A percentile compares a stretch with the other conserved stretches of the same genome.
Evolutionary conservation across 2,113 vertebrate genomes (phyloP).

Genomic region (Semnopithecus entellus): DNA sequence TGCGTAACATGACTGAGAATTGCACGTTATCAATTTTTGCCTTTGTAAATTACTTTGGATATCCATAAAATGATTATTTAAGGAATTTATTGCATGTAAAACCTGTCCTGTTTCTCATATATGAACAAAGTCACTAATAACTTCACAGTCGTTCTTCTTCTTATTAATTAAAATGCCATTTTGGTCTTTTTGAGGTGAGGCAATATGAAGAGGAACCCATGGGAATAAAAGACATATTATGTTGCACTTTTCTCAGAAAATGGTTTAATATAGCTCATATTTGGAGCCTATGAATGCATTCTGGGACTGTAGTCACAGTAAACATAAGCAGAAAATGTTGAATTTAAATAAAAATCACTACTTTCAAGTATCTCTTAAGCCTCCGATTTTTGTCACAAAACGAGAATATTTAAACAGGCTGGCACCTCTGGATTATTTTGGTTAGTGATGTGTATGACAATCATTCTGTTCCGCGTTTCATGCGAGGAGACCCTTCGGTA

Average conservation of each 20-base stretch:
- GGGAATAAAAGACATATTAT: neutral
- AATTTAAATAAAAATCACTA: neutral
- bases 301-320: neutral
- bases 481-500: rapidly evolving
- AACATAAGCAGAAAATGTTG: neutral
- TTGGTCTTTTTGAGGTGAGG: neutral
- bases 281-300: neutral
- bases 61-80: neutral
- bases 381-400: neutral
- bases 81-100: neutral
- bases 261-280: neutral
- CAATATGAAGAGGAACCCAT: neutral
- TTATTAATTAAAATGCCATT: neutral
- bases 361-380: neutral
- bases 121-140: neutral
- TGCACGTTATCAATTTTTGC: neutral
- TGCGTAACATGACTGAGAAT: neutral
- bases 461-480: neutral
- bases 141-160: neutral
- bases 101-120: neutral
- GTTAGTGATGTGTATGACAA: neutral
- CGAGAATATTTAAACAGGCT: neutral
- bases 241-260: neutral
- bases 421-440: neutral
- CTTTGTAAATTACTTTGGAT: neutral